Evolutionary conservation across 2,797 vertebrate species (phyloP), one percentile per base, ranked within the genome.

Genomic region (Premnoplex brunnescens): DNA sequence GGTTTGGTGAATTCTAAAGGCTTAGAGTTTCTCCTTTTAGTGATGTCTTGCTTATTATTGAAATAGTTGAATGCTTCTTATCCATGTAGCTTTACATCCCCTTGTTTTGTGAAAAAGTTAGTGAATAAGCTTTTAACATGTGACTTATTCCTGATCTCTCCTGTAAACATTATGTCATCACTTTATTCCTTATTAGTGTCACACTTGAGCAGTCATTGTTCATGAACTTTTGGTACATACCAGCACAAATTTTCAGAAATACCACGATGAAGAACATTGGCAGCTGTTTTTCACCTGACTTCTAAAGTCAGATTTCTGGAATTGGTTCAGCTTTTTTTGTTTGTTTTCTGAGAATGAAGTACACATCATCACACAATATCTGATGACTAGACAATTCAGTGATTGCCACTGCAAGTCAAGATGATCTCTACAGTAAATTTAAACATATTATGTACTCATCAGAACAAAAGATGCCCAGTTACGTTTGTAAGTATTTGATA

Each of bases 401-500:
- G 74, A 68, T 36, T 91, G 20, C 26, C 14, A 24, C 26, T 59
- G 27, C 28, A 30, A 30, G 51, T 52, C 51, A 52, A 52, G 17
- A 28, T 52, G 17, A 28, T 28, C 16, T 51, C 6, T 52, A 43
- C 20, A 81, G 56, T 63, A 92, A 71, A 81, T 55, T 77, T 82
- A 81, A 89, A 46, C 7, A 39, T 37, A 67, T 49, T 28, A 30
- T 18, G 76, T 39, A 62, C 28, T 62, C 22, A 67, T 87, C 66
- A 91, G 48, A 60, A 93, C 54, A 77, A 90, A 85, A 94, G 85
- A 83, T 46, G 30, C 13, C 43, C 21, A 46, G 21, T 46, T 46
- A 46, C 21, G 27, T 86, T 91, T 81, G 7, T 76, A 78, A 89
- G 44, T 23, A 37, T 78, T 81, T 85, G 69, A 83, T 74, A 87